Percentiles rank a stretch among this genome's conserved stretches.
Conservation (phyloP, 2,797 vertebrate genomes). For the Psittacula echo region DNA sequence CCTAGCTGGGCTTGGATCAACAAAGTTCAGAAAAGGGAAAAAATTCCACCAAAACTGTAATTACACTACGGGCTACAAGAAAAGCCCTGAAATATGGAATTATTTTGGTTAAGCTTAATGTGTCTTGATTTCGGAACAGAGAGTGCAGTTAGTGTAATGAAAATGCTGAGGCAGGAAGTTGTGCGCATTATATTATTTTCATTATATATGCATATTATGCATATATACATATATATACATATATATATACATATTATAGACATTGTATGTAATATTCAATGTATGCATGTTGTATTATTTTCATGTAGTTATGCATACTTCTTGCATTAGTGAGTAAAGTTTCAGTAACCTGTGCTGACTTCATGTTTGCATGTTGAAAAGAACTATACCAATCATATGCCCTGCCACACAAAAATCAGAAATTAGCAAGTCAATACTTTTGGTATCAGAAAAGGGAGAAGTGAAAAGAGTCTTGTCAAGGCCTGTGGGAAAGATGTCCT, state of each 20-base stretch:
- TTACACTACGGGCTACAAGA: neutral
- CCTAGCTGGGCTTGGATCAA: neutral
- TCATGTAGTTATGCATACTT: neutral
- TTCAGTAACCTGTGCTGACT: neutral
- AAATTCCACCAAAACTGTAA: neutral
- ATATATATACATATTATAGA: neutral
- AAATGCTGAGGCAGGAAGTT: neutral
- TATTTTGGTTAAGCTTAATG: neutral
- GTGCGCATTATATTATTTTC: neutral
- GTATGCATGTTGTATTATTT: neutral
- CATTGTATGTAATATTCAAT: neutral
- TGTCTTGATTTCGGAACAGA: neutral
- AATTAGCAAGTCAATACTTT: neutral
- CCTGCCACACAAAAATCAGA: neutral
- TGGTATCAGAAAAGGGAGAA: neutral
- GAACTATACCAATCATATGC: neutral
- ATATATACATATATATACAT: neutral
- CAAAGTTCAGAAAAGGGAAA: neutral
- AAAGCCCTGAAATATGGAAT: neutral
- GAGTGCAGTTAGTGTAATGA: neutral
- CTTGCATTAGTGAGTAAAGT: neutral
- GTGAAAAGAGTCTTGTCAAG: neutral
- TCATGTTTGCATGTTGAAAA: rapidly evolving
- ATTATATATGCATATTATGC: neutral
- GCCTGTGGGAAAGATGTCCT: neutral